A percentile compares a stretch with the other conserved stretches of the same genome.
Conservation (phyloP, 2,797 vertebrate species). For the Apodemus agrarius region DNA sequence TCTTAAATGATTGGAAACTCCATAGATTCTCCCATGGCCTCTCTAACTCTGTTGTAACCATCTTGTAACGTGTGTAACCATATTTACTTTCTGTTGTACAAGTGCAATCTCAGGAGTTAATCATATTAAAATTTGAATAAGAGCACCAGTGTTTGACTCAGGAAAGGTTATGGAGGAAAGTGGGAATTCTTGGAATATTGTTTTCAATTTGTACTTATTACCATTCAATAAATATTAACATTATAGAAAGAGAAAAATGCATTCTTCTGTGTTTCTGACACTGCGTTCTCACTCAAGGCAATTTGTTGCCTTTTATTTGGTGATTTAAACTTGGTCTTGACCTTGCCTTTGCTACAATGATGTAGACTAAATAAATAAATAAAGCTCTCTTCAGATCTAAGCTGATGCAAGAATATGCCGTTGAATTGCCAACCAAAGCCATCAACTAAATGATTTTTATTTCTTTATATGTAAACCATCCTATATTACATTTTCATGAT, state of each 20-base stretch:
- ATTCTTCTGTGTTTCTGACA: not conserved
- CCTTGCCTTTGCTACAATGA: not conserved
- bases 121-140: not conserved
- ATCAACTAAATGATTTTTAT: not conserved
- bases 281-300: not conserved
- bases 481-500: not conserved
- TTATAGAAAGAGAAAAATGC: not conserved
- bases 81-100: not conserved
- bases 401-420: not conserved
- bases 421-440: not conserved
- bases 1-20: not conserved
- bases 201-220: not conserved
- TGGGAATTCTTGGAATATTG: not conserved
- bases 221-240: not conserved
- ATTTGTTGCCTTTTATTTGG: not conserved
- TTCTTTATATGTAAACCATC: not conserved
- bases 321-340: not conserved
- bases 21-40: no score
- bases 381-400: not conserved
- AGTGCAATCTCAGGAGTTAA: no score
- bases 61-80: not conserved
- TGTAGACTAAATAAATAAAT: not conserved
- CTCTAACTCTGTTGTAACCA: not conserved
- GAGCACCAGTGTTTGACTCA: not conserved
- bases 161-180: not conserved